Conservation (phyloP, 2,888 invertebrate species). For the Clanis bilineata region DNA sequence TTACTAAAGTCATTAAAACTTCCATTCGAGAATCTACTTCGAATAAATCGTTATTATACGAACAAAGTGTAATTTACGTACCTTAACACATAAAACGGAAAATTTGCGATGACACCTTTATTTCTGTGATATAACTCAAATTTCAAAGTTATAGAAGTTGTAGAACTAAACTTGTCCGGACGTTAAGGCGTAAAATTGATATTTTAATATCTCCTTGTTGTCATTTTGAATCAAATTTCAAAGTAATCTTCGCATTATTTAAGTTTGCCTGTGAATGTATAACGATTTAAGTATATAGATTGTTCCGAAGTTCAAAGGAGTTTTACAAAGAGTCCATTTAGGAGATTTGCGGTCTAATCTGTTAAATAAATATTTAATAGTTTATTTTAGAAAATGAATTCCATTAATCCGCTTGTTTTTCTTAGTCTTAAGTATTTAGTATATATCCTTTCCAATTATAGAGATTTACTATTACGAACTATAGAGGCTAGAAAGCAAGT, state of each 20-base stretch:
- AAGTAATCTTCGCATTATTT: slow-evolving; percentile 41
- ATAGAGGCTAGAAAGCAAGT: no score
- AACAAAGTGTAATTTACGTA: not conserved
- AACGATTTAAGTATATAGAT: slow-evolving; percentile 22
- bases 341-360: not conserved
- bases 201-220: slow-evolving; percentile 52
- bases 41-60: not conserved
- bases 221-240: slow-evolving; percentile 47
- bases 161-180: slow-evolving; percentile 39
- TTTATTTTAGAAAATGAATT: not conserved
- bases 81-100: slow-evolving; percentile 12
- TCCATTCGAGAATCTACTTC: not conserved
- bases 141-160: slow-evolving; percentile 45
- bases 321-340: not conserved
- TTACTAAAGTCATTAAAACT: not conserved
- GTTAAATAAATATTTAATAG: not conserved
- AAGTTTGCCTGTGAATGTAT: slow-evolving; percentile 34
- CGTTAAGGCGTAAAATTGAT: slow-evolving; percentile 49
- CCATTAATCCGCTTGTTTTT: no score
- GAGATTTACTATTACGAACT: no score
- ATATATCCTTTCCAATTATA: no score
- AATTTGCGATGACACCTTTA: slow-evolving; percentile 33
- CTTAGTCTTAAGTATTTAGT: no score
- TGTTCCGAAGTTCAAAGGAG: slow-evolving; percentile 4
- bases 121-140: slow-evolving; percentile 32